phyloP scores from a whole-genome alignment of 2,797 vertebrate species.

The Chaunax sp. region DNA sequence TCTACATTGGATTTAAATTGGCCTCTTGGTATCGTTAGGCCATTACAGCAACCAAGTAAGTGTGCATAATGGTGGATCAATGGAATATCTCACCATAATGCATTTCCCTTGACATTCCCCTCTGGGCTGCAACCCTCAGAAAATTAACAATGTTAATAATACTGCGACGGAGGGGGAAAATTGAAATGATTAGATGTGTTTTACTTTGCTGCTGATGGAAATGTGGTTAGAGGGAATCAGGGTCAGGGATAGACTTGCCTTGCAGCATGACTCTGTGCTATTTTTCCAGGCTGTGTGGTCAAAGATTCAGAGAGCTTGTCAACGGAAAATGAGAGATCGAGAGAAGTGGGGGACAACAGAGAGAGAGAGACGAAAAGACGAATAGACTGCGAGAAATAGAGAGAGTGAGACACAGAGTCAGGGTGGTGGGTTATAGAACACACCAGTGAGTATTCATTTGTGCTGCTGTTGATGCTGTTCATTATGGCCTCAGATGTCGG shows the following conservation, averaged over 20 bases:
- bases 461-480: constrained; percentile 44
- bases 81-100: constrained; percentile 84
- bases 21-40: constrained; percentile 74
- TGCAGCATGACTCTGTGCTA: constrained; percentile 85
- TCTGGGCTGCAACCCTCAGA: constrained; percentile 79
- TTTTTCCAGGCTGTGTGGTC: constrained; percentile 87
- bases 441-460: constrained; percentile 54
- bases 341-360: constrained; percentile 67
- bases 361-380: constrained; percentile 35
- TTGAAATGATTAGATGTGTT: constrained; percentile 88
- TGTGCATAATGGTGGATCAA: constrained; percentile 83
- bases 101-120: constrained; percentile 83
- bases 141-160: constrained; percentile 87
- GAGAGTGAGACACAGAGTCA: constrained; percentile 36
- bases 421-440: constrained; percentile 50
- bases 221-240: constrained; percentile 87
- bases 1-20: constrained; percentile 78
- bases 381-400: constrained; percentile 13
- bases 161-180: constrained; percentile 84
- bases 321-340: constrained; percentile 85
- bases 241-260: constrained; percentile 87
- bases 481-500: constrained; percentile 46
- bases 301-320: constrained; percentile 84
- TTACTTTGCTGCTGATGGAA: constrained; percentile 87
- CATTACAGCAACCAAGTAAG: constrained; percentile 74